Percentiles rank a stretch among this genome's conserved stretches.
Conservation (phyloP, 2,113 vertebrate genomes). For the Cyprinus carpio region DNA sequence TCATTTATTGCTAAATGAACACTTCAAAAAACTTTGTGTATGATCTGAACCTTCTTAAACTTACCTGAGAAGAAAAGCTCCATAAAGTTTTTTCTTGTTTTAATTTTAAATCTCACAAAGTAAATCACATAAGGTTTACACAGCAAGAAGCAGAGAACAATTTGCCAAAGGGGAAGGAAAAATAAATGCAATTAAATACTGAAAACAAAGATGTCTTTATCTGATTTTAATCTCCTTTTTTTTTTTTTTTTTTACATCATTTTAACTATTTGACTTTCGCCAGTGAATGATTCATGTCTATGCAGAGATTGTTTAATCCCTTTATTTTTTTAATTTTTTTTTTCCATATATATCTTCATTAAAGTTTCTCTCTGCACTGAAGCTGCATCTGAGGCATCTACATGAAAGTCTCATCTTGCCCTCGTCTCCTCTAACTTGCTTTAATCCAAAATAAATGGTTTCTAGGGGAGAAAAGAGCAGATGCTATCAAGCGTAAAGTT, state of each 20-base stretch:
- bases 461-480: conserved; percentile 32
- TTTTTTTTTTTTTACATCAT: no score
- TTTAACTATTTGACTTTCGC: background rate
- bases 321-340: background rate
- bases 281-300: background rate
- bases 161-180: background rate
- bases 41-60: background rate
- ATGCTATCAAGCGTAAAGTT: conserved; percentile 39
- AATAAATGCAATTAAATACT: background rate
- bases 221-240: no score
- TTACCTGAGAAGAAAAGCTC: background rate
- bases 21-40: no score
- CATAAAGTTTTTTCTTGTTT: background rate
- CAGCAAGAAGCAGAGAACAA: no score
- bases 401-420: conserved; percentile 2
- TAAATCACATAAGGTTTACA: background rate
- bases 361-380: background rate
- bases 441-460: conserved; percentile 37
- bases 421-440: background rate
- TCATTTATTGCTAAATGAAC: background rate
- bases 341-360: no score
- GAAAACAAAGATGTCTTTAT: background rate
- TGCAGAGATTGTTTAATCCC: background rate
- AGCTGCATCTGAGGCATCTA: background rate
- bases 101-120: background rate